Evolutionary conservation across 2,113 vertebrate genomes (phyloP).

Genomic region (Anas platyrhynchos): DNA sequence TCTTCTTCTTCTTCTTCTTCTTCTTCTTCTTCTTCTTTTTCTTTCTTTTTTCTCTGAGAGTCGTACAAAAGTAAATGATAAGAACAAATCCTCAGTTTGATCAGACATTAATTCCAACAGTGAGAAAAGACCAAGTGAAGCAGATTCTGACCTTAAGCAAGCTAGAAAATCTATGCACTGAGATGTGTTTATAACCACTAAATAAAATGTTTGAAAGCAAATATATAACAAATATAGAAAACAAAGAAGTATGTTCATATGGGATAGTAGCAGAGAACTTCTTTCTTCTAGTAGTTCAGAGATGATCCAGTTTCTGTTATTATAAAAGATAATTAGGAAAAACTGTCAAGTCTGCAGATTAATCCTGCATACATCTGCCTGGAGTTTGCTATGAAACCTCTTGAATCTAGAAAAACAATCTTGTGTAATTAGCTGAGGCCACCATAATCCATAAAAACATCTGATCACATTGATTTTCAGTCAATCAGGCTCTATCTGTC

Average conservation of each 20-base stretch:
- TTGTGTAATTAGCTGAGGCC: slow-evolving; percentile 81
- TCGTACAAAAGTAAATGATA: background rate
- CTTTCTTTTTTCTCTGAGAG: background rate
- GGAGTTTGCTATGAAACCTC: slow-evolving; percentile 74
- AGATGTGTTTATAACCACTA: background rate
- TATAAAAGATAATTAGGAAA: slow-evolving; percentile 77
- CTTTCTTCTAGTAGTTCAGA: slow-evolving; percentile 60
- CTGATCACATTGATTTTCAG: slow-evolving; percentile 83
- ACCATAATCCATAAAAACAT: slow-evolving; percentile 83
- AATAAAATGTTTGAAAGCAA: background rate
- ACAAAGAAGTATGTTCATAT: background rate
- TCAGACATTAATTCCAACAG: background rate
- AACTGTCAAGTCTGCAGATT: slow-evolving; percentile 78
- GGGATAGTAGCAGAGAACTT: slow-evolving; percentile 28
- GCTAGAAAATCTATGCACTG: background rate
- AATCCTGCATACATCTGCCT: slow-evolving; percentile 75
- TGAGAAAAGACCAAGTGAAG: background rate
- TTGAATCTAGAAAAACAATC: slow-evolving; percentile 79
- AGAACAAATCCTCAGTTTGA: background rate
- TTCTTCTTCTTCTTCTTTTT: too few relatives aligned
- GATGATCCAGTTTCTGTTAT: slow-evolving; percentile 61
- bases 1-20: too few relatives aligned
- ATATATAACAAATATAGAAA: background rate
- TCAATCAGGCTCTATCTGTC: slow-evolving; percentile 78
- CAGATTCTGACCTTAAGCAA: background rate